A percentile compares a stretch with the other conserved stretches of the same genome.
phyloP scores from a whole-genome alignment of 2,113 vertebrate genomes.

The Thamnophis sirtalis region DNA sequence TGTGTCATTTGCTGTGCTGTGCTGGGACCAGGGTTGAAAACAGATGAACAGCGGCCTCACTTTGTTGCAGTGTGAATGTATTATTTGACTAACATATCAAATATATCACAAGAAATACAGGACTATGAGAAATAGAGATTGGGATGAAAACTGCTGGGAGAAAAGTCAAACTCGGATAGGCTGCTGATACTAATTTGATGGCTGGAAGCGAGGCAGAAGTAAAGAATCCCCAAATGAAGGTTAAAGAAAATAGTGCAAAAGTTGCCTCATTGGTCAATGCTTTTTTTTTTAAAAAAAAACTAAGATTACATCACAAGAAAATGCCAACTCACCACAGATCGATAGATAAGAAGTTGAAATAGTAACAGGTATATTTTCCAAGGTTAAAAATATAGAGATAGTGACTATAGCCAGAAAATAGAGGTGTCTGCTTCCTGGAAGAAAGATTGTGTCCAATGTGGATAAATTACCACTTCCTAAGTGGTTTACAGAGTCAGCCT shows the following conservation, averaged over 20 bases:
- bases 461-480: not conserved
- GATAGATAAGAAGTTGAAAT: not conserved
- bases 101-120: not conserved
- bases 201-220: not conserved
- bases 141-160: not conserved
- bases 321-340: not conserved
- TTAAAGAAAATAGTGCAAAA: not conserved
- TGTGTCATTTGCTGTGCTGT: not conserved
- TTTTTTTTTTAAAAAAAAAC: not conserved
- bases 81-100: not conserved
- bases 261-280: not conserved
- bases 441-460: not conserved
- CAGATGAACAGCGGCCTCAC: accelerated
- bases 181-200: not conserved
- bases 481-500: too few relatives aligned
- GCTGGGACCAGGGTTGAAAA: accelerated
- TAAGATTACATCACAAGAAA: not conserved
- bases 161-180: not conserved
- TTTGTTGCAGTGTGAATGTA: not conserved
- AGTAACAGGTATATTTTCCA: not conserved
- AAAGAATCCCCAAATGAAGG: not conserved
- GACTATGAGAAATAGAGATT: not conserved
- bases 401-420: not conserved
- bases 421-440: not conserved
- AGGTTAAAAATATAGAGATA: not conserved